Percentiles rank a stretch among this genome's conserved stretches.
Conservation (phyloP, 1,140 invertebrate genomes). For the Proctacanthus coquilletti region DNA sequence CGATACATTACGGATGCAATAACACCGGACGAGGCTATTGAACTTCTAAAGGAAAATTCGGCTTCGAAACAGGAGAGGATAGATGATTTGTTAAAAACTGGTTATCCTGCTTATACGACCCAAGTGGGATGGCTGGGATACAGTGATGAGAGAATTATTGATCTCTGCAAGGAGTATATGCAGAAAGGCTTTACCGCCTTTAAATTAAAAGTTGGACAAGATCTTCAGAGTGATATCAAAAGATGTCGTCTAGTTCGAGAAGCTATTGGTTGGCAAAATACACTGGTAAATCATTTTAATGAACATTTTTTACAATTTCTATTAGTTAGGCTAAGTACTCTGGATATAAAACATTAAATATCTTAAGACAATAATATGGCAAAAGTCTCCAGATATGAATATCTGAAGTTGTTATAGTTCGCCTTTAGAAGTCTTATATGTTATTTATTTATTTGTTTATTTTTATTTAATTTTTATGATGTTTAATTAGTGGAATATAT, state of each 20-base stretch:
- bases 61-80: conserved; percentile 42
- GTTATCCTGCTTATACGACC: conserved; percentile 67
- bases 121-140: conserved; percentile 72
- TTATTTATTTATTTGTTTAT: no score
- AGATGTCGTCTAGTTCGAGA: conserved; percentile 54
- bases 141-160: conserved; percentile 45
- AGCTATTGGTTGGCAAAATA: conserved; percentile 57
- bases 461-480: no score
- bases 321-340: no score
- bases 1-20: conserved; percentile 64
- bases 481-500: no score
- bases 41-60: conserved; percentile 46
- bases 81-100: conserved; percentile 36
- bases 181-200: conserved; percentile 63
- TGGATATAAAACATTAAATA: no score
- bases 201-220: conserved; percentile 79
- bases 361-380: no score
- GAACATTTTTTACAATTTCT: not conserved
- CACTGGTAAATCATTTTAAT: conserved; percentile 38
- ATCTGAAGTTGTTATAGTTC: no score
- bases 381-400: no score
- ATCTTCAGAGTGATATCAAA: conserved; percentile 60
- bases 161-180: conserved; percentile 57
- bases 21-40: conserved; percentile 64
- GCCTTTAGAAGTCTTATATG: no score